Percentiles rank a stretch among this genome's conserved stretches.
These are phyloP conservation scores for Tribolium castaneum DNA, from an alignment of 1,140 invertebrate genomes.

Conservation along the genomic window DNA sequence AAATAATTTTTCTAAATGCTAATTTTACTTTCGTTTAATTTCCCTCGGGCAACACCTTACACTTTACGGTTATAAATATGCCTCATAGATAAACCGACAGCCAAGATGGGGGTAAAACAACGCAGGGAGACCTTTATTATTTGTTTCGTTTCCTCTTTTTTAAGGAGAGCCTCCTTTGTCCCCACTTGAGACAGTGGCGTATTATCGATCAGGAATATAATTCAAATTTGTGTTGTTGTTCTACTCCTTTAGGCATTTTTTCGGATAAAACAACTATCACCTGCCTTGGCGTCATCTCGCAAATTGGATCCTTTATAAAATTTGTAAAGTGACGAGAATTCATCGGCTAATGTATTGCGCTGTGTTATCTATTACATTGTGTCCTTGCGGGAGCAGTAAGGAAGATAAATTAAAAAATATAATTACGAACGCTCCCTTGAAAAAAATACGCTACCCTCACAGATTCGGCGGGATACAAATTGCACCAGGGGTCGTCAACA, in stretches of 20 bases:
- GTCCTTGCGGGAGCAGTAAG: constrained; percentile 57
- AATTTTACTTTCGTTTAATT: constrained; percentile 52
- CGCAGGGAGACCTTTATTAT: background rate
- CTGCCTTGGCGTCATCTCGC: constrained; percentile 40
- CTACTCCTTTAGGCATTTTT: background rate
- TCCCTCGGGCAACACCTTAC: constrained; percentile 48
- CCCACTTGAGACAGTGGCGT: background rate
- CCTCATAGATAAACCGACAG: constrained; percentile 35
- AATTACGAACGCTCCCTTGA: constrained; percentile 55
- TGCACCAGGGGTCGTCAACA: constrained; percentile 8
- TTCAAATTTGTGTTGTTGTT: constrained; percentile 1
- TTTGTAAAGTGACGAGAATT: constrained; percentile 51
- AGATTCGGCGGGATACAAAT: constrained; percentile 16
- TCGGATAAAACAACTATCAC: constrained; percentile 2
- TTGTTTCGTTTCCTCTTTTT: constrained; percentile 9
- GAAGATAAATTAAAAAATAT: constrained; percentile 62
- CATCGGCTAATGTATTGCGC: constrained; percentile 57
- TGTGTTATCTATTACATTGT: constrained; percentile 55
- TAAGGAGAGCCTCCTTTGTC: background rate
- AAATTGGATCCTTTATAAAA: constrained; percentile 47
- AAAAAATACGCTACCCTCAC: constrained; percentile 44
- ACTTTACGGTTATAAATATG: constrained; percentile 45
- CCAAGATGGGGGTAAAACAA: constrained; percentile 27
- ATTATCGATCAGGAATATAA: background rate
- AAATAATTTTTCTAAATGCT: constrained; percentile 48